Base-by-base conservation (phyloP, 2,888 invertebrate genomes). In the Eremobia ochroleuca region DNA sequence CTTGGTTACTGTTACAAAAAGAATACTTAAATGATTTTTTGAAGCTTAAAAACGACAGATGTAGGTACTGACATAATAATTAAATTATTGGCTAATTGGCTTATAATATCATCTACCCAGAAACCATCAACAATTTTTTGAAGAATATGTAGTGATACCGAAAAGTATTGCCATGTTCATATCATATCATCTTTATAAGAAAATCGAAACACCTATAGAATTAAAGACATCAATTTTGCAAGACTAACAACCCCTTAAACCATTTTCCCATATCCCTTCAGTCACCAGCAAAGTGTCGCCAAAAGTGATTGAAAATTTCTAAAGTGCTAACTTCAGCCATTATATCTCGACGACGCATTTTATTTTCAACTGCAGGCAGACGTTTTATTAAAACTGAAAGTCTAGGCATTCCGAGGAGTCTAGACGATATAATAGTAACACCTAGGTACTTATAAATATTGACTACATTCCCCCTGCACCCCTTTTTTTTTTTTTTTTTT, bases 361-460 rank as follows among this genome's bases (percentile, higher is more conserved):
- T 70, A 67, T 49, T 64, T 55, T n/a, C n/a, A 67, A 85, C 78
- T 77, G 65, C 76, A 70, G 37, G 71, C 49, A 64, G 75, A 84
- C 62, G 81, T 85, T 87, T 69, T 64, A 84, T 85, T 67, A 66
- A 78, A 73, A 75, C 49, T 72, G 13, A 78, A 67, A 72, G 70
- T 73, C 49, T 80, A 80, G 77, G 74, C 80, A 87, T 85, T 77
- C 73, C 76, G 6, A 15, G 21, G 37, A 71, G 87, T 87, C 87
- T 87, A 87, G 87, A 87, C 87, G 71, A 69, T 59, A 74, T 87
- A 69, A 89, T 72, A 77, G 59, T 77, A 66, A 77, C 25, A 55
- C 76, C 58, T 77, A 80, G 73, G 62, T 49, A 61, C 62, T 71
- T 69, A 75, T 87, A 83, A 89, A 85, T 81, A 85, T 82, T 79